A percentile compares a stretch with the other conserved stretches of the same genome.
These are phyloP conservation scores for Drosophila nannoptera DNA, from an alignment of 1,140 invertebrate species.

Conservation along the genomic window DNA sequence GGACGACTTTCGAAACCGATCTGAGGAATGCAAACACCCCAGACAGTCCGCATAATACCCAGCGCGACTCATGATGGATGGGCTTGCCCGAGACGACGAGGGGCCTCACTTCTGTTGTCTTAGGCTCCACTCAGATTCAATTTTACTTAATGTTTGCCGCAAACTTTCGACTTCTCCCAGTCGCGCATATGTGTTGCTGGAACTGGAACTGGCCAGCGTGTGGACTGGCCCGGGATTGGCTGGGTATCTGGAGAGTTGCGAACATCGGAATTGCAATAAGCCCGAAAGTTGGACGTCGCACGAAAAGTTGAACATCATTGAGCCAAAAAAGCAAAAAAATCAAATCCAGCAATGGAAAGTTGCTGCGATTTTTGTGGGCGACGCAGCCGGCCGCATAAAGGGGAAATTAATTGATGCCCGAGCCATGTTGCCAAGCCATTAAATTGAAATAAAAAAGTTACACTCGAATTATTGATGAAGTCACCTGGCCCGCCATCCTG, in stretches of 20 bases:
- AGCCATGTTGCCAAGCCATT: conserved; percentile 52
- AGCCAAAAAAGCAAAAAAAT: conserved; percentile 25
- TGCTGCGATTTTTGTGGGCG: conserved; percentile 51
- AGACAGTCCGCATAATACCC: too few species aligned
- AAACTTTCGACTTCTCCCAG: too few species aligned
- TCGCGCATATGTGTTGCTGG: too few species aligned
- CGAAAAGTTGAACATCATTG: conserved; percentile 40
- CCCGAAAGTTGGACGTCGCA: conserved; percentile 19
- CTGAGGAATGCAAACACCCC: conserved; percentile 16
- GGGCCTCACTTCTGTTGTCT: too few species aligned
- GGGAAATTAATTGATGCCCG: conserved; percentile 67
- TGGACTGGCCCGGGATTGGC: neutral
- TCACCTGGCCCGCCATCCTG: neutral
- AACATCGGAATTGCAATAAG: conserved; percentile 5
- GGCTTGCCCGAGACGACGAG: too few species aligned
- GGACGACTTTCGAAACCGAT: conserved; percentile 28
- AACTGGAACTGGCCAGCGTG: too few species aligned
- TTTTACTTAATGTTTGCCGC: too few species aligned
- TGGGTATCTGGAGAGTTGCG: conserved; percentile 3
- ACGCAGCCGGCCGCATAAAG: conserved; percentile 59
- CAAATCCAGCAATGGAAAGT: conserved; percentile 53
- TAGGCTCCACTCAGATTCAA: too few species aligned
- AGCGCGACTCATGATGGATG: too few species aligned
- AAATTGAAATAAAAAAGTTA: conserved; percentile 53
- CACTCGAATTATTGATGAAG: conserved; percentile 60